phyloP scores from a whole-genome alignment of 2,797 vertebrate species.

The Xerus rutilus region DNA sequence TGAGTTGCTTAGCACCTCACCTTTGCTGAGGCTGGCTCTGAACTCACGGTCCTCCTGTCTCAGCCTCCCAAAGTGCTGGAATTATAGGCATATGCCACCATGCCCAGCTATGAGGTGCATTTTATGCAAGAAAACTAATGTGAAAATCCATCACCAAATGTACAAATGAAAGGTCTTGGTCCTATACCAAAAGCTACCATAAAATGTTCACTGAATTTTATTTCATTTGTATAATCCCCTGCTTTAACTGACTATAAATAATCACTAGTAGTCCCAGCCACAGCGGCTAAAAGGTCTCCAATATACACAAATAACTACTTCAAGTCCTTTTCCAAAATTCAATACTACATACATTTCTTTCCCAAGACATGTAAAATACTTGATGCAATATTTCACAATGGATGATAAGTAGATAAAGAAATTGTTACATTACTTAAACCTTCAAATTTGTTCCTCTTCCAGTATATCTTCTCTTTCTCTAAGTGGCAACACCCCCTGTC shows the following conservation, averaged over 20 bases:
- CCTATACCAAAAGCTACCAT: conserved; percentile 22
- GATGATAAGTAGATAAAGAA: neutral
- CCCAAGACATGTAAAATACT: neutral
- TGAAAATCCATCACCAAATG: conserved; percentile 18
- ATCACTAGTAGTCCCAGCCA: neutral
- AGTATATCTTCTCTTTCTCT: neutral
- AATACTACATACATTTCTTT: neutral
- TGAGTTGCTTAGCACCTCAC: too few relatives aligned
- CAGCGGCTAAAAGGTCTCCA: neutral
- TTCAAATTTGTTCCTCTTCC: neutral
- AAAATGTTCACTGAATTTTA: neutral
- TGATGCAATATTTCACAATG: neutral
- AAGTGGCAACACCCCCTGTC: neutral
- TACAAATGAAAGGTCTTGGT: neutral
- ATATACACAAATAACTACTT: neutral
- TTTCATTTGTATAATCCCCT: neutral
- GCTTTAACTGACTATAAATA: neutral
- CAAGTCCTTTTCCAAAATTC: neutral
- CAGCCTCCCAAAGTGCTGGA: too few relatives aligned
- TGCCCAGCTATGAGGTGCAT: neutral
- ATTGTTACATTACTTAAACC: neutral
- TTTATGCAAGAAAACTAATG: neutral
- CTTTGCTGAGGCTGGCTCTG: too few relatives aligned
- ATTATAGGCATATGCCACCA: too few relatives aligned
- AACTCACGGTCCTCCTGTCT: too few relatives aligned